A percentile compares a stretch with the other conserved stretches of the same genome.
Evolutionary conservation across 2,797 vertebrate genomes (phyloP).

Genomic region (Acomys russatus): DNA sequence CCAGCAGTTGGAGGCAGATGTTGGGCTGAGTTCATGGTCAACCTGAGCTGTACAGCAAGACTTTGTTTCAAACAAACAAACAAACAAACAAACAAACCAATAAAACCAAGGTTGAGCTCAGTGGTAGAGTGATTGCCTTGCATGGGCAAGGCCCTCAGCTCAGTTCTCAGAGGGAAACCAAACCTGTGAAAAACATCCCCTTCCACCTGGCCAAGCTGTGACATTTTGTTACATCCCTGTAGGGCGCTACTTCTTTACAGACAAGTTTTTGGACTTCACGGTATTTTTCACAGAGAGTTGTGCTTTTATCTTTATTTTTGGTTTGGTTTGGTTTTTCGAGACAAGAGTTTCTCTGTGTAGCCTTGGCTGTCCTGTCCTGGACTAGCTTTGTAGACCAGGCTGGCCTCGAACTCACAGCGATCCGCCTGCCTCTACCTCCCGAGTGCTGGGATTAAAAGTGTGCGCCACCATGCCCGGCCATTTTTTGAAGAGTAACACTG

Average conservation of each 20-base stretch:
- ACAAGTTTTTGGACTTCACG: background rate
- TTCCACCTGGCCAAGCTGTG: background rate
- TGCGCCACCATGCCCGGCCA: background rate
- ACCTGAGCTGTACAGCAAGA: background rate
- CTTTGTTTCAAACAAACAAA: background rate
- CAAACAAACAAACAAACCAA: background rate
- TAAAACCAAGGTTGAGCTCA: background rate
- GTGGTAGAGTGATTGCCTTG: background rate
- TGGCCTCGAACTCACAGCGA: too few relatives aligned
- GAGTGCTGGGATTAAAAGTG: too few relatives aligned
- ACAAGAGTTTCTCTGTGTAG: too few relatives aligned
- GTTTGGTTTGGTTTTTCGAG: too few relatives aligned
- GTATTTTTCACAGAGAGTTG: background rate
- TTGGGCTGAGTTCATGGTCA: background rate
- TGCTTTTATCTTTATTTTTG: background rate
- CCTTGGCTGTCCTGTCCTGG: too few relatives aligned
- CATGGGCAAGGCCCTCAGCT: background rate
- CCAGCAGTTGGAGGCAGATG: background rate
- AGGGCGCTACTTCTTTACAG: background rate
- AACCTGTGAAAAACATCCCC: background rate
- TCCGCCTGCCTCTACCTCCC: too few relatives aligned
- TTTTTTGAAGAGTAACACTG: background rate
- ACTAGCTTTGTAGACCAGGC: too few relatives aligned
- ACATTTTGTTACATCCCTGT: background rate
- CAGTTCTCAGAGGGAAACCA: background rate